Evolutionary conservation across 2,888 invertebrate genomes (phyloP).

Genomic region (Pycnomerus fuliginosus): DNA sequence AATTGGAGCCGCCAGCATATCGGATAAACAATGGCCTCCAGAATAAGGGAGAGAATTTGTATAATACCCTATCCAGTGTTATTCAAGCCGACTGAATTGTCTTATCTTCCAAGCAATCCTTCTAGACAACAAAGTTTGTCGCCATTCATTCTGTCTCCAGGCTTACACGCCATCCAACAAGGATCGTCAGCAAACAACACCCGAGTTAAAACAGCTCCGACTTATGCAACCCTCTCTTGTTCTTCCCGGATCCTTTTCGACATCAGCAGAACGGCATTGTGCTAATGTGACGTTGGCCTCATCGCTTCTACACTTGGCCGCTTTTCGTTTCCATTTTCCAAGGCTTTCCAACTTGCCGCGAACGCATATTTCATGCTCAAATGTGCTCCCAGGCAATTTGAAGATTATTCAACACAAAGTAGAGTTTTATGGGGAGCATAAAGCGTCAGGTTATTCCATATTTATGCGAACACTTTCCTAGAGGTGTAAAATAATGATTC

Average conservation of each 20-base stretch:
- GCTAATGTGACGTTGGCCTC: conserved; percentile 50
- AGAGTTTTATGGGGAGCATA: conserved; percentile 51
- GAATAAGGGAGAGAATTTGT: conserved; percentile 42
- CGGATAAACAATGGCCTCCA: conserved; percentile 37
- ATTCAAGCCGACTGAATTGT: conserved; percentile 19
- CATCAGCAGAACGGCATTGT: conserved; percentile 42
- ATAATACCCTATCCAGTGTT: conserved; percentile 29
- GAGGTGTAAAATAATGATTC: conserved; percentile 48
- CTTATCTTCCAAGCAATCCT: conserved; percentile 45
- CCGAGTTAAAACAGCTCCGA: conserved; percentile 9
- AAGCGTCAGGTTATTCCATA: conserved; percentile 51
- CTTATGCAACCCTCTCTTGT: conserved; percentile 6
- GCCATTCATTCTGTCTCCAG: conserved; percentile 43
- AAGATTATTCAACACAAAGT: conserved; percentile 53
- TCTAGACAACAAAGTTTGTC: conserved; percentile 48
- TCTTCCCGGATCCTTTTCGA: conserved; percentile 23
- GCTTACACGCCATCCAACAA: conserved; percentile 15
- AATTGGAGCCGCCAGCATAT: conserved; percentile 41
- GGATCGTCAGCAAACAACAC: conserved; percentile 5
- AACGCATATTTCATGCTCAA: conserved; percentile 47
- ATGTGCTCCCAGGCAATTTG: conserved; percentile 51
- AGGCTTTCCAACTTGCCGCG: conserved; percentile 35
- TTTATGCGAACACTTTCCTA: conserved; percentile 48
- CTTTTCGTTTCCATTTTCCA: conserved; percentile 45
- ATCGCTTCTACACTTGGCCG: conserved; percentile 48